Base-by-base conservation (phyloP, 2,888 invertebrate genomes). In the Harpagoxenus sublaevis region DNA sequence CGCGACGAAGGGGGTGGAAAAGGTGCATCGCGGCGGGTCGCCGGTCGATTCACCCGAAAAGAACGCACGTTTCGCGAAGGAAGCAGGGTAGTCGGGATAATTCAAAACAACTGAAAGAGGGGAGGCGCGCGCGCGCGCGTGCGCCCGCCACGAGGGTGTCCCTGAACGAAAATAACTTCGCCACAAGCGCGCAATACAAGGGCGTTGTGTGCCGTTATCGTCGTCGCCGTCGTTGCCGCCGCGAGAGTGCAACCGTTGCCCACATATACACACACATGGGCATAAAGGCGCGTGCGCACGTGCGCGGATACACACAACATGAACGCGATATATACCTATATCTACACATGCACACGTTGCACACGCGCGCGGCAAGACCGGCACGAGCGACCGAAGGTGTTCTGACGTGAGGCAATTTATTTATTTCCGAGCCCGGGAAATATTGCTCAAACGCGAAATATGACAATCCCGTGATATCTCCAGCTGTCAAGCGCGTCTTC, bases 131-230 rank as follows among this genome's bases (percentile, higher is more conserved):
- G 85, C 63, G 51, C 51, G 78, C 84, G 63, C 83, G 81, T 55
- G 89, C 88, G 84, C 73, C 45, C 66, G 51, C 71, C 62, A 86
- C 39, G 70, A 87, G 89, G 89, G 89, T 89, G 89, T 89, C 89
- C 89, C 73, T 53, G 75, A 86, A 87, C 87, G 60, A 79, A 79
- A 79, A 60, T 79, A 79, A 35, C 71, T 86, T 63, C 66, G 57
- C 79, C 68, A 84, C 83, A 62, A 65, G 65, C 79, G 77, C 77
- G 48, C 45, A 23, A 65, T 48, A 42, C 51, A 71, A 83, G 60
- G 60, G 62, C 39, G 23, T 77, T 65, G 51, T 51, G 65, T 53
- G 65, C 45, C 60, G 74, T 42, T n/a, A 45, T 42, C 74, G 63
- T 9, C 53, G 23, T 2, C 39, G 53, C 23, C 45, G 45, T 3